Evolutionary conservation across 2,113 vertebrate genomes (phyloP).

Genomic region (Brachyhypopomus gauderio): DNA sequence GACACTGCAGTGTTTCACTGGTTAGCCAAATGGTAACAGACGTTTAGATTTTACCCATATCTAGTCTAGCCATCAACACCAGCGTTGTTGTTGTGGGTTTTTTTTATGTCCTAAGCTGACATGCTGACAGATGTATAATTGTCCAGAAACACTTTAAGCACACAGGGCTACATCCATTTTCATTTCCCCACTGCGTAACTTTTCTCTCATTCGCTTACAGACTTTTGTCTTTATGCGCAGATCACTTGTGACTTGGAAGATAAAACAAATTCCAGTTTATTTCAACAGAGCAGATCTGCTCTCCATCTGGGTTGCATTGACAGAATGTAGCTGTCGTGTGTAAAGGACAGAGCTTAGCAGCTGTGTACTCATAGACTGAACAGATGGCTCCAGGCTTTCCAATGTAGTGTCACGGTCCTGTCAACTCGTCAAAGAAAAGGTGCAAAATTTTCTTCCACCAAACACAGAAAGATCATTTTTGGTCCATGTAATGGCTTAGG

Average conservation of each 20-base stretch:
- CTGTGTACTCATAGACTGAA: too few relatives aligned
- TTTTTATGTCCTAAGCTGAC: not conserved
- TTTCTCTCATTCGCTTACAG: not conserved
- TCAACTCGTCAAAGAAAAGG: not conserved
- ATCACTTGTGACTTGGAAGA: not conserved
- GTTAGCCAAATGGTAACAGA: constrained; percentile 60
- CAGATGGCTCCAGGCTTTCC: not conserved
- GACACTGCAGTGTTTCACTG: constrained; percentile 34
- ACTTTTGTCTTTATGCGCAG: not conserved
- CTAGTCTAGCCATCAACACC: constrained; percentile 82
- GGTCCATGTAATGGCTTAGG: too few relatives aligned
- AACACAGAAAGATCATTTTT: too few relatives aligned
- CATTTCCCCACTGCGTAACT: not conserved
- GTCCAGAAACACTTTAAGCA: not conserved
- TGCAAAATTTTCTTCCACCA: not conserved
- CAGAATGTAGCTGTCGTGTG: not conserved
- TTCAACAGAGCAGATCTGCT: not conserved
- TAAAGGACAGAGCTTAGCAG: too few relatives aligned
- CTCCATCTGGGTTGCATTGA: not conserved
- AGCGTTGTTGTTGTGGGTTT: constrained; percentile 8
- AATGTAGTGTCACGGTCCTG: not conserved
- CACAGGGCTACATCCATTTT: not conserved
- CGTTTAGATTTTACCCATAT: constrained; percentile 71
- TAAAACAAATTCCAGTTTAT: not conserved
- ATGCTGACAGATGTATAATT: not conserved